Base-by-base conservation (phyloP, 1,140 invertebrate genomes). In the Microplitis mediator region DNA sequence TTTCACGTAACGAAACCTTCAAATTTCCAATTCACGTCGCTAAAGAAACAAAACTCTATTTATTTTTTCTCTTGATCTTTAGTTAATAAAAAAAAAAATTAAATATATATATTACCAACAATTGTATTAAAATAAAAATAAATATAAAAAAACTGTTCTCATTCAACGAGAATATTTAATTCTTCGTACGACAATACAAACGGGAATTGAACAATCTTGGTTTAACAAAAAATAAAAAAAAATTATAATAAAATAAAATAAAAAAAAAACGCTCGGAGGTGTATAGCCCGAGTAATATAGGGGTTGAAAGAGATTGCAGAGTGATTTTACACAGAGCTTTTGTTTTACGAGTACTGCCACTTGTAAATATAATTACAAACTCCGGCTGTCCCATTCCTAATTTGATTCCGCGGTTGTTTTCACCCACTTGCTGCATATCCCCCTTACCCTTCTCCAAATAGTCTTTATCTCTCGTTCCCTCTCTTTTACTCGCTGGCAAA, bases 321-420 rank as follows among this genome's bases (percentile, higher is more conserved):
- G 52, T 54, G 51, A 50, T 68, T 67, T 63, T 52, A 62, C 45
- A 16, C 23, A 14, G 14, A 69, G 76, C 79, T 82, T 87, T 87
- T 85, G 83, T 86, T 85, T 86, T 78, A 31, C 77, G 78, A 81
- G 82, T 83, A 84, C 79, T 83, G 81, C 84, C 84, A 86, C 84
- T 86, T 86, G 84, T 86, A 86, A 86, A 86, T 86, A 86, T 86
- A 86, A 86, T 86, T 86, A 86, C 83, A 80, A 76, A 79, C 75
- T 71, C 75, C 73, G 14, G 23, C 62, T 50, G 70, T 69, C 36
- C 63, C 69, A 69, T 76, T 76, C 79, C 84, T 87, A 86, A 87
- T 87, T 87, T 85, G 85, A 87, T 87, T 86, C 84, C 80, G 81
- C 82, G 84, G 84, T 86, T 87, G 85, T 86, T 87, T 87, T 86